Percentiles rank a stretch among this genome's conserved stretches.
Conservation (phyloP, 2,113 vertebrate genomes). For the Chaetura pelagica region DNA sequence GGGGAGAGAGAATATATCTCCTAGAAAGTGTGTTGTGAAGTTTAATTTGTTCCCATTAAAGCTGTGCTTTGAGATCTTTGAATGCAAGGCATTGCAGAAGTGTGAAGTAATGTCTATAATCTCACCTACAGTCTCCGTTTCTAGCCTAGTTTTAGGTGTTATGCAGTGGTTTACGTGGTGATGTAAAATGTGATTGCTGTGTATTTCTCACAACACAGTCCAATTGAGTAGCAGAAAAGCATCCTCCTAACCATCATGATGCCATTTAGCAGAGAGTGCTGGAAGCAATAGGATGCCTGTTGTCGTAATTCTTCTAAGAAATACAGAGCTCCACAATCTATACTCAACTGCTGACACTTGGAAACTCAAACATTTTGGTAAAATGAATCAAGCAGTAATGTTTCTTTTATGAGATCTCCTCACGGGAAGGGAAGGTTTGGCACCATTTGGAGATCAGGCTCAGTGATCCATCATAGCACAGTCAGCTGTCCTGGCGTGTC, state of each 20-base stretch:
- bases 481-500: slow-evolving; percentile 90
- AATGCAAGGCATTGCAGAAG: not conserved
- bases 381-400: slow-evolving; percentile 79
- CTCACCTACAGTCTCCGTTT: slow-evolving; percentile 35
- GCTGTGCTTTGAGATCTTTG: slow-evolving; percentile 12
- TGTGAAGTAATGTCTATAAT: slow-evolving; percentile 40
- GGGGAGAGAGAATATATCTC: not conserved
- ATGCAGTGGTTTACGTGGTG: slow-evolving; percentile 3
- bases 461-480: slow-evolving; percentile 91
- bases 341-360: slow-evolving; percentile 73
- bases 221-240: slow-evolving; percentile 9
- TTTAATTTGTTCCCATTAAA: slow-evolving; percentile 32
- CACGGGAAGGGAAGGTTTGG: slow-evolving; percentile 69
- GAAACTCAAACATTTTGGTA: slow-evolving; percentile 77
- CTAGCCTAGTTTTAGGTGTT: slow-evolving; percentile 33
- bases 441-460: slow-evolving; percentile 80
- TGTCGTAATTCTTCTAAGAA: slow-evolving; percentile 68
- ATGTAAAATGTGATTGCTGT: slow-evolving; percentile 34
- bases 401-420: slow-evolving; percentile 80
- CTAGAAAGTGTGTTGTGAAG: slow-evolving; percentile 32
- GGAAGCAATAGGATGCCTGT: slow-evolving; percentile 45
- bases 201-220: slow-evolving; percentile 22
- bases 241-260: slow-evolving; percentile 64
- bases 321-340: slow-evolving; percentile 67
- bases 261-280: slow-evolving; percentile 70